phyloP scores from a whole-genome alignment of 1,140 invertebrate species.

The Mizuhopecten yessoensis region DNA sequence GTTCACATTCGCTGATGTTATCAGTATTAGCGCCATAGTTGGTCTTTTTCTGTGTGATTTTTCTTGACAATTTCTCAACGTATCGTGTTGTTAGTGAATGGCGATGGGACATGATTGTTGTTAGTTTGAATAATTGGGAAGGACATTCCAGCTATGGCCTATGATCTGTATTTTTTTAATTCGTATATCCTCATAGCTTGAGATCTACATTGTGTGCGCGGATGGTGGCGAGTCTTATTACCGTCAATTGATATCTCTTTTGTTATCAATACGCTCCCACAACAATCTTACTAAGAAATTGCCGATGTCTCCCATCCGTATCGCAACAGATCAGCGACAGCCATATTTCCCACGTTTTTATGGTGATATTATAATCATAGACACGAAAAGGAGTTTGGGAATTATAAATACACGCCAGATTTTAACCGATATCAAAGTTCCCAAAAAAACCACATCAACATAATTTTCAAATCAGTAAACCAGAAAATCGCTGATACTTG shows the following conservation, averaged over 20 bases:
- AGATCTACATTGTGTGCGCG: not conserved
- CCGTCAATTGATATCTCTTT: not conserved
- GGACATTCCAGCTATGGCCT: not conserved
- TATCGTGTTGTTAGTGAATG: not conserved
- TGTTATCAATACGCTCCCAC: not conserved
- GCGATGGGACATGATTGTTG: not conserved
- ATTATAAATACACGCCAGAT: not conserved
- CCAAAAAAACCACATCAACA: too few relatives aligned
- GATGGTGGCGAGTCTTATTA: not conserved
- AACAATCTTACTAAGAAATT: not conserved
- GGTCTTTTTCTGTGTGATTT: not conserved
- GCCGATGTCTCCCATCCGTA: not conserved
- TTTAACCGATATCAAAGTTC: too few relatives aligned
- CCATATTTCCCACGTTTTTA: not conserved
- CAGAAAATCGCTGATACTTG: too few relatives aligned
- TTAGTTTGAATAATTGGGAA: not conserved
- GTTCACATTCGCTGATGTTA: not conserved
- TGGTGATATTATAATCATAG: not conserved
- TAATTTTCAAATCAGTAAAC: too few relatives aligned
- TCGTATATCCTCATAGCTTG: not conserved
- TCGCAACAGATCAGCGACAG: not conserved
- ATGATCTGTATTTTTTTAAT: not conserved
- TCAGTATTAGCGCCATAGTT: conserved; percentile 1
- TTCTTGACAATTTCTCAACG: conserved; percentile 10
- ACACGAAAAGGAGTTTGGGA: not conserved